A percentile compares a stretch with the other conserved stretches of the same genome.
These are phyloP conservation scores for Drosophila kokeensis DNA, from an alignment of 2,888 invertebrate species.

Conservation along the genomic window DNA sequence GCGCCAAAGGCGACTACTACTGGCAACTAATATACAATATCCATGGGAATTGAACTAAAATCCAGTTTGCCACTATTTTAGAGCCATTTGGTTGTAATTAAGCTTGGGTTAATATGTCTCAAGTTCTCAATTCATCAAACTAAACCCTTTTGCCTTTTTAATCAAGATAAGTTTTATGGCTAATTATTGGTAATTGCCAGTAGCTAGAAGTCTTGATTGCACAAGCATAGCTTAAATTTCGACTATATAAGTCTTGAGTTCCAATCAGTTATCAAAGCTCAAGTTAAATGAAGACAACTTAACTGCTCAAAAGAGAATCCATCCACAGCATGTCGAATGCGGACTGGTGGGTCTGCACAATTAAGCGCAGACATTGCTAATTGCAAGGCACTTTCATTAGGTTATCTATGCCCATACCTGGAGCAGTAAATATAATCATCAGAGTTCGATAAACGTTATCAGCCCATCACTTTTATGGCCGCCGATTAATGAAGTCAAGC, in stretches of 20 bases:
- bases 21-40: not conserved
- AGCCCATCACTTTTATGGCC: constrained; percentile 76
- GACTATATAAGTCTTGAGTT: not conserved
- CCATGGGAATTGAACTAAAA: not conserved
- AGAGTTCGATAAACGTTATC: constrained; percentile 73
- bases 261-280: constrained; percentile 15
- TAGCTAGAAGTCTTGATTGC: constrained; percentile 28
- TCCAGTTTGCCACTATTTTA: not conserved
- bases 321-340: constrained; percentile 6
- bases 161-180: constrained; percentile 39
- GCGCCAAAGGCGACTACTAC: not conserved
- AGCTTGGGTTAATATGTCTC: not conserved
- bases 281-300: constrained; percentile 15
- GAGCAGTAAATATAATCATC: constrained; percentile 74
- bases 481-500: constrained; percentile 74
- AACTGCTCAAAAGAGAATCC: constrained; percentile 8
- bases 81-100: not conserved
- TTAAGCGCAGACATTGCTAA: constrained; percentile 55
- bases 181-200: constrained; percentile 41
- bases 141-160: not conserved
- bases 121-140: constrained; percentile 3
- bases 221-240: constrained; percentile 12
- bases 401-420: constrained; percentile 59
- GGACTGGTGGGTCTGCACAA: constrained; percentile 26
- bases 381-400: constrained; percentile 65